These are phyloP conservation scores for Callyntrura guangdongensis DNA, from an alignment of 2,888 invertebrate species.

Conservation along the genomic window DNA sequence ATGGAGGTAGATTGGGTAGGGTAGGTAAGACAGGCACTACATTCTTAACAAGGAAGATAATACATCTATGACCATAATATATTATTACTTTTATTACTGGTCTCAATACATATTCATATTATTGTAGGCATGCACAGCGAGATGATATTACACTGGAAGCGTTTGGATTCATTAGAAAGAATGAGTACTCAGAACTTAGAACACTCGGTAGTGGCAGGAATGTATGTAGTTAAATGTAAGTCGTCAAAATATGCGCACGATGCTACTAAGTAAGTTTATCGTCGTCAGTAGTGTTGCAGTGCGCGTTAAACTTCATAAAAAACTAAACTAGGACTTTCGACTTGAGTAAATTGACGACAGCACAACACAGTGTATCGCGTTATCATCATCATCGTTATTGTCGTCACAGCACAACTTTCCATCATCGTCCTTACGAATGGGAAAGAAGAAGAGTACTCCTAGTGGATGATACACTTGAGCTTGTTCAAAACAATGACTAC, in stretches of 20 bases:
- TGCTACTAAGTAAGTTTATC: neutral
- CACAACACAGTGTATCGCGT: neutral
- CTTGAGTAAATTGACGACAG: neutral
- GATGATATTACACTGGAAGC: neutral
- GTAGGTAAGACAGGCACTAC: neutral
- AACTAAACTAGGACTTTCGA: neutral
- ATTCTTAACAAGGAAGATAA: slow-evolving; percentile 22
- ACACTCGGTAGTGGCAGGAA: slow-evolving; percentile 7
- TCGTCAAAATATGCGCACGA: slow-evolving; percentile 27
- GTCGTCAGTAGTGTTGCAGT: neutral
- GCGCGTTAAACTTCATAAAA: neutral
- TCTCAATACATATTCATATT: slow-evolving; percentile 1
- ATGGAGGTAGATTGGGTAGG: neutral
- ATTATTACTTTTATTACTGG: slow-evolving; percentile 40
- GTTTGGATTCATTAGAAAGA: slow-evolving; percentile 40
- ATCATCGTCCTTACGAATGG: neutral
- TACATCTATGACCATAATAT: slow-evolving; percentile 37
- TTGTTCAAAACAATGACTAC: slow-evolving; percentile 53
- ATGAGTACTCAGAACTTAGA: neutral
- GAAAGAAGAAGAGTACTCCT: neutral
- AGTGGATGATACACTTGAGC: slow-evolving; percentile 49
- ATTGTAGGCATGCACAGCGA: neutral
- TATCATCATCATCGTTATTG: neutral
- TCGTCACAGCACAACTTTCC: neutral
- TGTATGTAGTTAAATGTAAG: slow-evolving; percentile 6